Base-by-base conservation (phyloP, 2,113 vertebrate genomes). In the Perca flavescens region DNA sequence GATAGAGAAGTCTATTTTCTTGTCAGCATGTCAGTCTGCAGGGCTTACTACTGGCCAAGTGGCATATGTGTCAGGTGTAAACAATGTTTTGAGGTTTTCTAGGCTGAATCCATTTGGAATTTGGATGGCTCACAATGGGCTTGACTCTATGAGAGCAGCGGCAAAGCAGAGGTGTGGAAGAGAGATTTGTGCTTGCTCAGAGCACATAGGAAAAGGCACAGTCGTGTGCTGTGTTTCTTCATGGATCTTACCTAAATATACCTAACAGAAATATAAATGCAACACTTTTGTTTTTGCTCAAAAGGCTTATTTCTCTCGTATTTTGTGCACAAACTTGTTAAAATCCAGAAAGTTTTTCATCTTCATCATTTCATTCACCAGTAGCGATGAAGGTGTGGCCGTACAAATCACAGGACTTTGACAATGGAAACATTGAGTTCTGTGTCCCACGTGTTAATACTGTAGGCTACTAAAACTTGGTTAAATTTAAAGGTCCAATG, bases 51-150 rank as follows among this genome's bases (percentile, higher is more conserved):
- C 63, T 43, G 54, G 53, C 54, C 31, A 57, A 57, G 71, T 36
- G 49, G 28, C 53, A 76, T 66, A 63, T 80, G 74, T 56, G 28
- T 60, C 31, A 77, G 52, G 28, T n/a, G 9, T 25, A 79, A 58
- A 70, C 50, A 61, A 54, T 52, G 3, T 50, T 56, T 57, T 78
- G 13, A 53, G 43, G 31, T 58, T 72, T 66, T 77, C 11, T 28
- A 46, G 57, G 57, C 56, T 22, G 77, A 12, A 56, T 73, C 53
- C 60, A 69, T 61, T 79, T 43, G 19, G 52, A 34, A 80, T 85
- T 82, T 69, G 66, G 75, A 82, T 86, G 80, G 82, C 75, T 89
- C 66, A 77, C 80, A 82, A 80, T 78, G 53, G 80, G 79, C 19
- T 58, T 82, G 68, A 79, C 52, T 71, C 62, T 67, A 50, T 65